These are phyloP conservation scores for Protonemura montana DNA, from an alignment of 2,888 invertebrate genomes.

Conservation along the genomic window DNA sequence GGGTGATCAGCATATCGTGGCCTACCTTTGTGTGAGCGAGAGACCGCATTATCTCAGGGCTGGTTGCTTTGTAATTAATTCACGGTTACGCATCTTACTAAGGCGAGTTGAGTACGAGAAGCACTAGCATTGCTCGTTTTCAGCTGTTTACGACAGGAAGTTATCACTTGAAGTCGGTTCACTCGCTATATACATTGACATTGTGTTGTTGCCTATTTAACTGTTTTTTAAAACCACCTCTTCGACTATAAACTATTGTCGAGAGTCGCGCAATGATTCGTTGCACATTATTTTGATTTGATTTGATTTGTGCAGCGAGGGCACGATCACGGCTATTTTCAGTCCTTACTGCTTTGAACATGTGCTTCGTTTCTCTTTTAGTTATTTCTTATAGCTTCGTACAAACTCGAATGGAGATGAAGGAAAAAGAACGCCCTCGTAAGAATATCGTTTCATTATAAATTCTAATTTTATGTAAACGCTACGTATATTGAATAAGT, in stretches of 20 bases:
- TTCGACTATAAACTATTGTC: neutral
- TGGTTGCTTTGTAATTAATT: neutral
- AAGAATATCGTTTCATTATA: neutral
- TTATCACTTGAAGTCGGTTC: neutral
- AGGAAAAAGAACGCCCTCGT: neutral
- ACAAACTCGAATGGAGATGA: neutral
- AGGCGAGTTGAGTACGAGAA: neutral
- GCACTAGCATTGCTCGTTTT: neutral
- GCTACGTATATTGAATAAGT: neutral
- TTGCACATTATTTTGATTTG: neutral
- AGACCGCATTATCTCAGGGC: neutral
- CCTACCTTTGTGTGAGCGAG: neutral
- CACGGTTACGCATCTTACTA: neutral
- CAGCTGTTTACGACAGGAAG: conserved; percentile 12
- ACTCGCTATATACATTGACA: neutral
- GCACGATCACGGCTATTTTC: neutral
- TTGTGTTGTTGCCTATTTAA: conserved; percentile 12
- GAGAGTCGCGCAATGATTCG: neutral
- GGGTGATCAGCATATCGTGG: neutral
- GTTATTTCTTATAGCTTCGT: neutral
- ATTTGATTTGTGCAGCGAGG: neutral
- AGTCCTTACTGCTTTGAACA: neutral
- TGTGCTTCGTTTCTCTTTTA: neutral
- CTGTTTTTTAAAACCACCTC: conserved; percentile 1
- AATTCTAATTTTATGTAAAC: conserved; percentile 12